Conservation (phyloP, 2,797 vertebrate genomes). For the Sorex maritimensis region DNA sequence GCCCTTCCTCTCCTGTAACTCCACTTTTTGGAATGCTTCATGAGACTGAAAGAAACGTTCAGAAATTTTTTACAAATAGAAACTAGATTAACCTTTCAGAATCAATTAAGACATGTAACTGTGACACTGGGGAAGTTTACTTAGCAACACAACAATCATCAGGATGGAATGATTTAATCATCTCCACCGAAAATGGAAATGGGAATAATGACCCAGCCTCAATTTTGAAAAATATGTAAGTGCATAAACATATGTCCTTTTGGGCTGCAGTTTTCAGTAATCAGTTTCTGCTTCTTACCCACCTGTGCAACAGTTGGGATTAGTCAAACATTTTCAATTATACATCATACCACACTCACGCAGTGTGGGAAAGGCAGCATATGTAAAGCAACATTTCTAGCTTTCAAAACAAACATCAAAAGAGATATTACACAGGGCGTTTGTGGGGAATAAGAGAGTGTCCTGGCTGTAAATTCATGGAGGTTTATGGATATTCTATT, state of each 20-base stretch:
- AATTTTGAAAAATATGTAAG: constrained; percentile 71
- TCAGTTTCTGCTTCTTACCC: constrained; percentile 69
- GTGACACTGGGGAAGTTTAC: constrained; percentile 73
- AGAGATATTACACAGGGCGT: constrained; percentile 63
- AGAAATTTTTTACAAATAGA: constrained; percentile 70
- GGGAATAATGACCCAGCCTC: constrained; percentile 62
- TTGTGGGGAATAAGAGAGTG: background rate
- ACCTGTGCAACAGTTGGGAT: constrained; percentile 76
- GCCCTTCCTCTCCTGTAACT: background rate
- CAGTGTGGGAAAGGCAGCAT: constrained; percentile 53
- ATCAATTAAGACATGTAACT: constrained; percentile 77
- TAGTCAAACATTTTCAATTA: constrained; percentile 61
- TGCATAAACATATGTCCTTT: constrained; percentile 63
- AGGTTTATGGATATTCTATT: background rate
- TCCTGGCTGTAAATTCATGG: background rate
- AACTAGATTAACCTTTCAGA: constrained; percentile 77
- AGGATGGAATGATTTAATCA: constrained; percentile 77
- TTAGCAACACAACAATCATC: constrained; percentile 75
- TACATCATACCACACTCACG: background rate
- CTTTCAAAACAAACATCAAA: constrained; percentile 77
- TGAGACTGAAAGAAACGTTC: constrained; percentile 51
- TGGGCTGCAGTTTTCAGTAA: constrained; percentile 60
- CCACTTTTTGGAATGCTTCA: constrained; percentile 48
- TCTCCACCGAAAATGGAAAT: constrained; percentile 59
- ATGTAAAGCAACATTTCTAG: constrained; percentile 61